phyloP scores from a whole-genome alignment of 2,113 vertebrate genomes.

The Meles meles region DNA sequence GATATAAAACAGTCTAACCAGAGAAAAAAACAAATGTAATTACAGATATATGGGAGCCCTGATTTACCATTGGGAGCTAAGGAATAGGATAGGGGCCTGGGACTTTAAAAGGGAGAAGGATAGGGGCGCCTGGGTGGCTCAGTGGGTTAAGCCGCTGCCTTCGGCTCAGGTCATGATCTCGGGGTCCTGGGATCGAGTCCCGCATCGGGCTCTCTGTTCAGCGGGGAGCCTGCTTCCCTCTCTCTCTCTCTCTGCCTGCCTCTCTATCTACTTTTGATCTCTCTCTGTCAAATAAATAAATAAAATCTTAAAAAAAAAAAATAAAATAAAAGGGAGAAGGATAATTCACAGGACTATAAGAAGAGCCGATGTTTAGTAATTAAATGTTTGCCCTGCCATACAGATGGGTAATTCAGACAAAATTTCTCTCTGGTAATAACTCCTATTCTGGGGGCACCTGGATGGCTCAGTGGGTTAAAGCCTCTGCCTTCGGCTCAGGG shows the following conservation, averaged over 20 bases:
- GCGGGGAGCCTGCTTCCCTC: too few species aligned
- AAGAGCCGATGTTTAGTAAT: neutral
- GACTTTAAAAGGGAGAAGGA: neutral
- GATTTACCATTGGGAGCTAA: neutral
- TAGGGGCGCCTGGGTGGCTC: too few species aligned
- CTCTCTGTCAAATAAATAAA: too few species aligned
- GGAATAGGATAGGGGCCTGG: neutral
- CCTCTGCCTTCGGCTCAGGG: too few species aligned
- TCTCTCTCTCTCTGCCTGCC: too few species aligned
- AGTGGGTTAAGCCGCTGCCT: too few species aligned
- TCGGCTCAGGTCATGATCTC: too few species aligned
- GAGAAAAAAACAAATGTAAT: neutral
- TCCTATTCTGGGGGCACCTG: neutral
- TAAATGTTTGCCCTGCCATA: neutral
- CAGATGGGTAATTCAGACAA: neutral
- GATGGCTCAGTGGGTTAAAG: too few species aligned
- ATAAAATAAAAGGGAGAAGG: neutral
- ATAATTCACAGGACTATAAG: neutral
- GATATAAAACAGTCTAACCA: neutral
- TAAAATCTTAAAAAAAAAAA: too few species aligned
- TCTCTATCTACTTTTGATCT: too few species aligned
- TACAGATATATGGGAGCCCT: neutral
- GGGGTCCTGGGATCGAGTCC: too few species aligned
- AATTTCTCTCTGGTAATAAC: neutral
- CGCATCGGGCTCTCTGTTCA: too few species aligned